Evolutionary conservation across 2,113 vertebrate genomes (phyloP).

Genomic region (Apaloderma vittatum): DNA sequence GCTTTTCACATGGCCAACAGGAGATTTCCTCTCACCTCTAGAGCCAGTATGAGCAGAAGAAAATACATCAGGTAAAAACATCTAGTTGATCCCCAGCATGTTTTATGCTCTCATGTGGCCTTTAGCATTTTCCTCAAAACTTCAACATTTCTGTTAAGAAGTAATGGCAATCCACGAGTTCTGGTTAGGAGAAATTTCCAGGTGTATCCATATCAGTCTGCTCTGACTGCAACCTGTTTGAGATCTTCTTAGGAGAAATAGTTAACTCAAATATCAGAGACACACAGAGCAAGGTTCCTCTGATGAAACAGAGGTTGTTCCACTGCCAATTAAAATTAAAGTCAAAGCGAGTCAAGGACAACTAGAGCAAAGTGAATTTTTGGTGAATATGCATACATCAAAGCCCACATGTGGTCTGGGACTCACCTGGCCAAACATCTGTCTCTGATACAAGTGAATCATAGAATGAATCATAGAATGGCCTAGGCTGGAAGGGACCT

Average conservation of each 20-base stretch:
- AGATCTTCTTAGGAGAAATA: neutral
- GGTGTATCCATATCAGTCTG: neutral
- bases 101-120: neutral
- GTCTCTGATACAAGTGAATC: neutral
- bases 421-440: fast-evolving
- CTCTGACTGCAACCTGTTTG: neutral
- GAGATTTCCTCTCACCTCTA: neutral
- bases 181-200: neutral
- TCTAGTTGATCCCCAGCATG: neutral
- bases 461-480: no score
- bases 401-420: neutral
- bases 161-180: neutral
- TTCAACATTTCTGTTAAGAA: neutral
- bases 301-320: neutral
- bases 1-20: neutral
- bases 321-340: neutral
- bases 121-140: neutral
- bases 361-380: neutral
- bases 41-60: neutral
- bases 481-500: no score
- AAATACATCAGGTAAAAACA: neutral
- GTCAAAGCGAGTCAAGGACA: neutral
- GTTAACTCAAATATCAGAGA: neutral
- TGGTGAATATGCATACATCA: neutral
- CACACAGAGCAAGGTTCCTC: neutral